Percentiles rank a stretch among this genome's conserved stretches.
Conservation (phyloP, 2,888 invertebrate genomes). For the Apamea monoglypha region DNA sequence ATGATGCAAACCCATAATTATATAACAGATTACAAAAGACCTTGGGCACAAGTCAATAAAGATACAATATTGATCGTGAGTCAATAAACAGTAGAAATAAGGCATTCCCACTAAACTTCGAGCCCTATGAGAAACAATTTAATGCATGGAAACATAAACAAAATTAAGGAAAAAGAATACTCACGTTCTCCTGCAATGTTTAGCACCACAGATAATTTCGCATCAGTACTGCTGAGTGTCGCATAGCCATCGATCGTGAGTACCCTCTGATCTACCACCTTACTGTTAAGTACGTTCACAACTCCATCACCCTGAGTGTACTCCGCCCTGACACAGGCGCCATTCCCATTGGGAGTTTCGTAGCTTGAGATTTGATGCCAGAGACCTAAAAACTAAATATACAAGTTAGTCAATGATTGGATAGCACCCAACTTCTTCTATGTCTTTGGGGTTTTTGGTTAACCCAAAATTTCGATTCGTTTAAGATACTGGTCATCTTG, state of each 20-base stretch:
- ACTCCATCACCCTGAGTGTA: constrained; percentile 71
- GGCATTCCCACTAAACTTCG: background rate
- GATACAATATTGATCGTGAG: background rate
- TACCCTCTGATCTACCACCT: constrained; percentile 77
- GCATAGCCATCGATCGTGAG: constrained; percentile 79
- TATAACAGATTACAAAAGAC: background rate
- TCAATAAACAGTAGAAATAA: background rate
- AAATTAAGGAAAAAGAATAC: constrained; percentile 20
- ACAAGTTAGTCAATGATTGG: background rate
- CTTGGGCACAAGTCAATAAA: background rate
- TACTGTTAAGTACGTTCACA: constrained; percentile 80
- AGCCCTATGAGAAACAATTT: background rate
- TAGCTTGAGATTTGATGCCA: constrained; percentile 84
- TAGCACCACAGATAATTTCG: constrained; percentile 77
- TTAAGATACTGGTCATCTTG: background rate
- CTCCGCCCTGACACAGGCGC: constrained; percentile 78
- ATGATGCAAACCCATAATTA: background rate
- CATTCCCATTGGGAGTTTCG: constrained; percentile 73
- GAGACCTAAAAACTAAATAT: constrained; percentile 78
- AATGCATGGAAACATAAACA: background rate
- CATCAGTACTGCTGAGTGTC: constrained; percentile 73
- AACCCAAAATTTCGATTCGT: background rate
- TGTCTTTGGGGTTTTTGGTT: background rate
- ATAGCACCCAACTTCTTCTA: background rate
- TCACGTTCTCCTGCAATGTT: constrained; percentile 75